Evolutionary conservation across 2,113 vertebrate genomes (phyloP).

Genomic region (Chelonoidis abingdonii): DNA sequence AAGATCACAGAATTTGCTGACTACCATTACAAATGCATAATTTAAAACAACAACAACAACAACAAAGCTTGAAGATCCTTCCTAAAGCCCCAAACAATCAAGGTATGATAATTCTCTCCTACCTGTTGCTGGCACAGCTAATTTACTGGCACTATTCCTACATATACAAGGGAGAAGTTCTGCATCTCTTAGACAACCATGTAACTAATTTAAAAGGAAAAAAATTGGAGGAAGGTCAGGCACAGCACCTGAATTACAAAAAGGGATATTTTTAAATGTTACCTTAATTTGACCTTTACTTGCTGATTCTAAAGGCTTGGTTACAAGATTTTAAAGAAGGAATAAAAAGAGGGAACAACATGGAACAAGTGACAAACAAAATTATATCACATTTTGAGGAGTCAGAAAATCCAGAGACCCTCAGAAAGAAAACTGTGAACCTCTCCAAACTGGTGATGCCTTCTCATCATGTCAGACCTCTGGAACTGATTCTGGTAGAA

Average conservation of each 20-base stretch:
- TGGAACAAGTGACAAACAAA: background rate
- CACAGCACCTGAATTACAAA: slow-evolving; percentile 55
- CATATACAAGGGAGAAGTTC: slow-evolving; percentile 54
- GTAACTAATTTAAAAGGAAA: slow-evolving; percentile 72
- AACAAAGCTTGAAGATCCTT: slow-evolving; percentile 29
- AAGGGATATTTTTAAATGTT: slow-evolving; percentile 40
- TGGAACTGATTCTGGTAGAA: background rate
- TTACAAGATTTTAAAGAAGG: slow-evolving; percentile 33
- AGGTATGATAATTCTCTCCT: slow-evolving; percentile 56
- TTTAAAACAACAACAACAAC: slow-evolving; percentile 52
- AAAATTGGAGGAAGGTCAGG: slow-evolving; percentile 57
- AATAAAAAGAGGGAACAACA: background rate
- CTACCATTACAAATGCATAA: slow-evolving; percentile 20
- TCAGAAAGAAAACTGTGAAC: background rate
- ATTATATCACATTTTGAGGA: background rate
- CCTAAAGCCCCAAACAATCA: slow-evolving; percentile 66
- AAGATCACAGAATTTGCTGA: background rate
- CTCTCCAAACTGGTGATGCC: background rate
- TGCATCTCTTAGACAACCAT: slow-evolving; percentile 71
- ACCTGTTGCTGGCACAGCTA: background rate
- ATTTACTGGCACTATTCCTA: slow-evolving; percentile 49
- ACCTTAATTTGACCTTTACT: slow-evolving; percentile 37
- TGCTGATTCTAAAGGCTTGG: background rate
- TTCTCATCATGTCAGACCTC: background rate
- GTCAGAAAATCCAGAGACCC: background rate